Evolutionary conservation across 2,888 invertebrate genomes (phyloP), one percentile per base, ranked within the genome.

Genomic region (Ceriagrion tenellum): DNA sequence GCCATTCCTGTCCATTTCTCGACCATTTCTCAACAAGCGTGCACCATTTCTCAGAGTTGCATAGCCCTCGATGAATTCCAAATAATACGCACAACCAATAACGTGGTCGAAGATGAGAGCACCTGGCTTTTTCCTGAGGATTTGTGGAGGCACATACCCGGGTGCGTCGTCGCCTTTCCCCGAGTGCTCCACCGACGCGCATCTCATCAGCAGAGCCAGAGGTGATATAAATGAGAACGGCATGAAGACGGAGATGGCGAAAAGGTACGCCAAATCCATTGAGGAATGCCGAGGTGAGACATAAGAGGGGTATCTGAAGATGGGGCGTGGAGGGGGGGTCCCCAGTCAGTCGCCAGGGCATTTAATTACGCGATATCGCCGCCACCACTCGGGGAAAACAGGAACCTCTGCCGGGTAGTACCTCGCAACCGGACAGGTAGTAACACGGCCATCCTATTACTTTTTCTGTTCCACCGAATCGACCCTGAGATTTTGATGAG

Each of bases 371-470:
- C 81, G 35, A 35, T 81, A 59, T 59, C 16, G 2, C 59, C 35
- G 81, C 81, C 81, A 59, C 16, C 59, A 59, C 16, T 13, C 26
- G 81, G 81, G 35, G 81, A 81, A 81, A 81, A 81, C 81, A 35
- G 81, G 81, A 81, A 81, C 81, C 35, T 69, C n/a, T 69, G 8
- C 69, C 69, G 16, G 59, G 59, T 1, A 59, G 10, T 59, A 59
- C 59, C 3, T 18, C 69, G 81, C 81, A 81, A 81, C 81, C 81
- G 81, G 81, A 81, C 35, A 81, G 81, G 81, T 81, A 81, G 81
- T 81, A 81, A 81, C 81, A 35, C 81, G 26, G 35, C 13, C 81
- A 81, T 81, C 81, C 81, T 81, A 81, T 81, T 81, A 81, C 81
- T 81, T 81, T 35, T 18, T 13, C 81, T 35, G 81, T 81, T 35